phyloP scores from a whole-genome alignment of 2,797 vertebrate genomes.

The Alectoris magna region DNA sequence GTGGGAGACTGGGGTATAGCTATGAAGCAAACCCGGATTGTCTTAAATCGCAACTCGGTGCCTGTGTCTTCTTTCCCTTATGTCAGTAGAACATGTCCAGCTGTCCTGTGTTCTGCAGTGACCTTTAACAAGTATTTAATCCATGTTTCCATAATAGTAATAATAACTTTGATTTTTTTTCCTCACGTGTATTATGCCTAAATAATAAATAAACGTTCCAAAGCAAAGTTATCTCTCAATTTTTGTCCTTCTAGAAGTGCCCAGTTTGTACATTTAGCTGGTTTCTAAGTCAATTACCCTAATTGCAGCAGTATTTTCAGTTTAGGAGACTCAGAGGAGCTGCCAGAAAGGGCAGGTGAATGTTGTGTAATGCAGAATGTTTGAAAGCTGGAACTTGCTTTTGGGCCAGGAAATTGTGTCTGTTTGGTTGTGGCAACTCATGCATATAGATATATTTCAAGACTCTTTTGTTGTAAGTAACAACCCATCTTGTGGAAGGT shows the following conservation, averaged over 20 bases:
- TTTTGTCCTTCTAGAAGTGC: neutral
- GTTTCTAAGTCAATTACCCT: neutral
- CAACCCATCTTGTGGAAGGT: neutral
- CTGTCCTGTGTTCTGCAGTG: neutral
- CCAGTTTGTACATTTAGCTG: neutral
- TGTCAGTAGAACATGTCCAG: neutral
- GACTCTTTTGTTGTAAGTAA: neutral
- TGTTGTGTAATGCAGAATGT: neutral
- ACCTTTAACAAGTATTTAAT: neutral
- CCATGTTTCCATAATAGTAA: neutral
- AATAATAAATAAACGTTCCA: neutral
- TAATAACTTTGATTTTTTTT: neutral
- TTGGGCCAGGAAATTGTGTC: neutral
- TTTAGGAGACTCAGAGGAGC: neutral
- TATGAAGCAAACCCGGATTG: neutral
- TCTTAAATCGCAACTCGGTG: neutral
- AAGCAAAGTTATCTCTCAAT: neutral
- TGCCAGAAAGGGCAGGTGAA: neutral
- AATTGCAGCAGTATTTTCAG: neutral
- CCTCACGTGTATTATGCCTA: neutral
- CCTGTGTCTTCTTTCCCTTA: neutral
- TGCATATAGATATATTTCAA: neutral
- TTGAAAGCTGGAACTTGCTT: neutral
- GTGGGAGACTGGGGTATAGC: neutral
- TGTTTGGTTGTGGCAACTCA: neutral